These are phyloP conservation scores for Tragelaphus oryx DNA, from an alignment of 2,797 vertebrate genomes.

Conservation along the genomic window DNA sequence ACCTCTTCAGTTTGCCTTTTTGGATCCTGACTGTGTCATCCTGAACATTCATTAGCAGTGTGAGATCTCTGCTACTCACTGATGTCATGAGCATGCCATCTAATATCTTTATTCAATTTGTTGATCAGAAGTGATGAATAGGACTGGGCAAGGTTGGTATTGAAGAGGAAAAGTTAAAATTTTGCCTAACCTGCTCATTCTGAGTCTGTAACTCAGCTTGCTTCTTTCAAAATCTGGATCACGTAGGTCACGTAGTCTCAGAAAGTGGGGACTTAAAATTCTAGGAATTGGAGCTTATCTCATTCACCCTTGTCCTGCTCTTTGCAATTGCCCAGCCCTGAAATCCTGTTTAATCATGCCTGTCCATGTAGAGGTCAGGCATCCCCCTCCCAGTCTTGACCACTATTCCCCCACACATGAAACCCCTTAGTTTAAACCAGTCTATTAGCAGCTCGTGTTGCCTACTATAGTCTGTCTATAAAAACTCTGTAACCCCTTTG, in stretches of 20 bases:
- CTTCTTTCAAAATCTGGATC: neutral
- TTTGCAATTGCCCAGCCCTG: neutral
- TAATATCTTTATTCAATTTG: neutral
- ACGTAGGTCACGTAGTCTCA: neutral
- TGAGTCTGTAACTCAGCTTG: neutral
- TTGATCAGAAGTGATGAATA: neutral
- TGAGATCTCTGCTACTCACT: neutral
- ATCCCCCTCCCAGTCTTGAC: neutral
- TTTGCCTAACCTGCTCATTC: neutral
- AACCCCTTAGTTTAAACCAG: neutral
- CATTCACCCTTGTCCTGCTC: neutral
- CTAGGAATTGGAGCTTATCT: neutral
- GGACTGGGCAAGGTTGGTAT: neutral
- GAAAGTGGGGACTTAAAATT: neutral
- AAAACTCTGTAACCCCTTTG: neutral
- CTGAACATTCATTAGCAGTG: neutral
- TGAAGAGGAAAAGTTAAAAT: neutral
- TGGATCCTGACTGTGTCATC: neutral
- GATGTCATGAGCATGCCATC: neutral
- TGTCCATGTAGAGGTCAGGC: neutral
- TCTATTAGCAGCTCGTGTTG: neutral
- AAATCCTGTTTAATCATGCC: neutral
- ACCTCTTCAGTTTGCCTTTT: neutral
- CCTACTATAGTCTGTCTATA: neutral
- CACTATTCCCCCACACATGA: neutral